Conservation (phyloP, 2,797 vertebrate species). For the Halcyon chelicuti region DNA sequence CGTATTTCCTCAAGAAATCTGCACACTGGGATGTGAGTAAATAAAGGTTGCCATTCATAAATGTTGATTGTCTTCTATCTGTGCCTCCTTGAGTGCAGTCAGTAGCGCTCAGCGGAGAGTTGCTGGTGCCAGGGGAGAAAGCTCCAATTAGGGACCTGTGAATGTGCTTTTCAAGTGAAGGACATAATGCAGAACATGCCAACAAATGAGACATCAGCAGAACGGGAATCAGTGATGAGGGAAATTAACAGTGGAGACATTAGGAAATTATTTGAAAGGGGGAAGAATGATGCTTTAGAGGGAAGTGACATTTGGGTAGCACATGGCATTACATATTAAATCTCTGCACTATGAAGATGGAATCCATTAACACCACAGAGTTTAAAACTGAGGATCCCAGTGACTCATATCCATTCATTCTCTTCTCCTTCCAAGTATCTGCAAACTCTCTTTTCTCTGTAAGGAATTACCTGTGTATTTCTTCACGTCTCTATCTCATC, state of each 20-base stretch:
- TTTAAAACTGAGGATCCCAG: neutral
- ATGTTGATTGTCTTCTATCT: neutral
- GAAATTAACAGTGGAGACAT: neutral
- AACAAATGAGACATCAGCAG: neutral
- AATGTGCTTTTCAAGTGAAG: neutral
- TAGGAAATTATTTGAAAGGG: neutral
- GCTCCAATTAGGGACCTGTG: neutral
- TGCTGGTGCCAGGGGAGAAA: neutral
- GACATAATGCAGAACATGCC: neutral
- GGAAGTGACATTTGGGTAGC: neutral
- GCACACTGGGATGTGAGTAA: neutral
- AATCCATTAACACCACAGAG: neutral
- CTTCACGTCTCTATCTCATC: neutral
- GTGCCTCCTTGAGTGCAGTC: neutral
- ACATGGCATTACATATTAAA: neutral
- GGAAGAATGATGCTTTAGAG: neutral
- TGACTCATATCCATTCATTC: neutral
- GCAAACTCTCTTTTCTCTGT: neutral
- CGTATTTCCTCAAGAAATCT: neutral
- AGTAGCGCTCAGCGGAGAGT: neutral
- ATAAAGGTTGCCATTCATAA: neutral
- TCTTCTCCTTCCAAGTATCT: neutral
- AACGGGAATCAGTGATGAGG: neutral
- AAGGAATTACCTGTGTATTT: neutral
- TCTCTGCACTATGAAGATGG: neutral